Conservation (phyloP, 2,113 vertebrate species). For the Pangasianodon hypophthalmus region DNA sequence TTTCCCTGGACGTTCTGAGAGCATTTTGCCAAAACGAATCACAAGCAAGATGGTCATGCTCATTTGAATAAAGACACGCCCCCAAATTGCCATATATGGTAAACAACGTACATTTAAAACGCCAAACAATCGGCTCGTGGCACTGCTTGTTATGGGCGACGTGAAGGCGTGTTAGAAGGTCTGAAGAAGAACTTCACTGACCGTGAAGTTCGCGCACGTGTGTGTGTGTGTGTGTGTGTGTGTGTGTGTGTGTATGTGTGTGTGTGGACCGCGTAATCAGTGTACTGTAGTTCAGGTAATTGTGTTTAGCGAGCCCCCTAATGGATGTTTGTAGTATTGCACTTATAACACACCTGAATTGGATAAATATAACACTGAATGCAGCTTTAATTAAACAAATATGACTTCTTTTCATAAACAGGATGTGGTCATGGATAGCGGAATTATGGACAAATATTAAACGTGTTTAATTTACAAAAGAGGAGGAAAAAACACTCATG, state of each 20-base stretch:
- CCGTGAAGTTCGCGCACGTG: too few species aligned
- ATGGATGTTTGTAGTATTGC: conserved; percentile 50
- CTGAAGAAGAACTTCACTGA: too few species aligned
- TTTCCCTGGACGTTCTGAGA: too few species aligned
- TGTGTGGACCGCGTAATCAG: neutral
- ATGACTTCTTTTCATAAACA: neutral
- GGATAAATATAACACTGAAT: too few species aligned
- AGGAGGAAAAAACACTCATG: neutral
- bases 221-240: neutral
- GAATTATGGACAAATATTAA: neutral
- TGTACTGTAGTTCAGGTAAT: neutral
- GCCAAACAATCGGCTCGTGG: neutral
- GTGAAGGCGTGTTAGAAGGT: too few species aligned
- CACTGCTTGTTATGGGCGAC: too few species aligned
- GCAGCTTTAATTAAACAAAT: neutral
- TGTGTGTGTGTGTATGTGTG: neutral
- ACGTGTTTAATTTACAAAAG: neutral
- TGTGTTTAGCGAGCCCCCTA: conserved; percentile 53
- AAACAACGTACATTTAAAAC: neutral
- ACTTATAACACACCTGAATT: neutral
- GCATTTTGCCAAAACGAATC: too few species aligned
- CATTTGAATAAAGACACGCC: neutral
- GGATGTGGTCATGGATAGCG: neutral
- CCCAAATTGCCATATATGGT: neutral
- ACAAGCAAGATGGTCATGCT: too few species aligned